A percentile compares a stretch with the other conserved stretches of the same genome.
Conservation (phyloP, 2,113 vertebrate species). For the Micronycteris hirsuta region DNA sequence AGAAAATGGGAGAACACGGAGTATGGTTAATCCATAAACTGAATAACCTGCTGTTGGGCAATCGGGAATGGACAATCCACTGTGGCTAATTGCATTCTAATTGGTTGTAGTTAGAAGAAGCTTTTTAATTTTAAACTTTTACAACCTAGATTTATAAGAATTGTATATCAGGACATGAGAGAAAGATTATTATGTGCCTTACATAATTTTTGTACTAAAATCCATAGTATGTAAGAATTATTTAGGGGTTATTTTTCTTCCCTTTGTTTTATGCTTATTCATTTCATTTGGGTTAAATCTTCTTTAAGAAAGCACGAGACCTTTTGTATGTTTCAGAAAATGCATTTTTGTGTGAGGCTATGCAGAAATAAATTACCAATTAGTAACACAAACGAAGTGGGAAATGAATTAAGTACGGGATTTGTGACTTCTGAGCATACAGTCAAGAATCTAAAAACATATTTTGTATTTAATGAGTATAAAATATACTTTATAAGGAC, state of each 20-base stretch:
- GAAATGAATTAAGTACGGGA: not conserved
- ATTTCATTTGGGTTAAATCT: not conserved
- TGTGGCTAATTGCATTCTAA: constrained; percentile 50
- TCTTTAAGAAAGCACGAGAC: not conserved
- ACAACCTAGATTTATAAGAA: not conserved
- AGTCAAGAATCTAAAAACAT: not conserved
- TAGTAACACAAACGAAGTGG: not conserved
- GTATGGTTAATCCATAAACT: not conserved
- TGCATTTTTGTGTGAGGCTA: not conserved
- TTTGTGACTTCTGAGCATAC: not conserved
- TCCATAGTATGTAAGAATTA: not conserved
- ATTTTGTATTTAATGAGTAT: constrained; percentile 4
- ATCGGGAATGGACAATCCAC: not conserved
- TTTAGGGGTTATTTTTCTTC: not conserved
- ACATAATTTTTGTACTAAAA: not conserved
- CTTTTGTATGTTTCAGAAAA: constrained; percentile 11
- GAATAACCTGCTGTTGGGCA: not conserved
- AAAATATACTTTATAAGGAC: not conserved
- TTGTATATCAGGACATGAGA: not conserved
- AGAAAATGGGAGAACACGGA: constrained; percentile 24
- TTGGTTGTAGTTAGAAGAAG: constrained; percentile 26
- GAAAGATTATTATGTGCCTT: not conserved
- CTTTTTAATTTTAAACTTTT: constrained; percentile 1
- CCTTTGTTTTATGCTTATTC: not conserved
- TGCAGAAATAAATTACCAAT: not conserved